Evolutionary conservation across 1,140 invertebrate genomes (phyloP), one percentile per base, ranked within the genome.

Genomic region (Ericerus pela): DNA sequence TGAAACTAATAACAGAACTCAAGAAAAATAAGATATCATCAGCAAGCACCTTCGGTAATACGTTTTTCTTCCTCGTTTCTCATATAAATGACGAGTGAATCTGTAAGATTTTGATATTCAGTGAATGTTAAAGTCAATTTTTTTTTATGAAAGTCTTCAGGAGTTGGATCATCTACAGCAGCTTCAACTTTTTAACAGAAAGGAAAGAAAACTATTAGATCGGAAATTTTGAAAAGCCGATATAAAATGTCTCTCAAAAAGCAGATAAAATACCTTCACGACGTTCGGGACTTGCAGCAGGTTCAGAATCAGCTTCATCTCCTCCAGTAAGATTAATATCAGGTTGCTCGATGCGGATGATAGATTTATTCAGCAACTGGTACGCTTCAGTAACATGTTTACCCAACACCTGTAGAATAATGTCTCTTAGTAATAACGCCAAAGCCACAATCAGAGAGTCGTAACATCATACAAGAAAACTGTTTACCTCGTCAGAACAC

Each of bases 261-360:
- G n/a, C n/a, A n/a, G n/a, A n/a, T n/a, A n/a, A n/a, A n/a, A n/a
- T n/a, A n/a, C n/a, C n/a, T n/a, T n/a, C n/a, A n/a, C n/a, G n/a
- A n/a, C n/a, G n/a, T 54, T 59, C 54, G 14, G 10, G 31, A 20
- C 47, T 31, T 55, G 10, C 22, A 28, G 30, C 12, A 20, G 55
- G 20, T 16, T 29, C 51, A 57, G 27, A 58, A 53, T 72, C 70
- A 12, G 80, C 76, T 28, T 68, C 63, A 5, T 75, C 70, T 14
- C 70, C 73, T 18, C 86, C 84, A 37, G 94, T 87, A 20, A 99
- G 72, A 67, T 95, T 83, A 51, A 99, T 89, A 68, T 99, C 96
- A 0, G 95, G 92, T 62, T 97, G 93, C 68, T 98, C 95, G 4
- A 99, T 92, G 36, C 92, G 78, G 53, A 99, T 92, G 59, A 99